Percentiles rank a stretch among this genome's conserved stretches.
Evolutionary conservation across 1,140 invertebrate genomes (phyloP).

Genomic region (Listronotus bonariensis): DNA sequence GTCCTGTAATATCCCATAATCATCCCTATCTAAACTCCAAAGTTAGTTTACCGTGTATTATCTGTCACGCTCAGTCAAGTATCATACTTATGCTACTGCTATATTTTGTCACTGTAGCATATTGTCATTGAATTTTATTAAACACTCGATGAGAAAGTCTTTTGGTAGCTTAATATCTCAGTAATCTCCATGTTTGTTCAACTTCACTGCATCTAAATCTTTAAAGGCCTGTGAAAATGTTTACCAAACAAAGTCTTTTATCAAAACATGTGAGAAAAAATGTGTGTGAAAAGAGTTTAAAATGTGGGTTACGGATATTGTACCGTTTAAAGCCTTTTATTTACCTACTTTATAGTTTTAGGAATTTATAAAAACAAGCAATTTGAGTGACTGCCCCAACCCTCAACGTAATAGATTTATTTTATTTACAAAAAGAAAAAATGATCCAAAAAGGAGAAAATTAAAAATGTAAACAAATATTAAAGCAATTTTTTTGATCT

Average conservation of each 20-base stretch:
- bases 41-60: constrained; percentile 23
- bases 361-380: too few relatives aligned
- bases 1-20: background rate
- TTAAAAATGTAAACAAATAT: too few relatives aligned
- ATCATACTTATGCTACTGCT: constrained; percentile 1
- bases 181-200: constrained; percentile 21
- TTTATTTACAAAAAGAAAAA: too few relatives aligned
- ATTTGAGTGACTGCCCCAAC: too few relatives aligned
- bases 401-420: too few relatives aligned
- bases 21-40: constrained; percentile 1
- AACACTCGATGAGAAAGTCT: constrained; percentile 12
- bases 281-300: constrained; percentile 15
- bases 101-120: constrained; percentile 13
- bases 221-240: constrained; percentile 28
- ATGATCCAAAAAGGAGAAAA: too few relatives aligned
- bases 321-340: too few relatives aligned
- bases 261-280: constrained; percentile 14
- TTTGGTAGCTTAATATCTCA: constrained; percentile 4
- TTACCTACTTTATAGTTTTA: too few relatives aligned
- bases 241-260: constrained; percentile 22
- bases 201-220: constrained; percentile 11
- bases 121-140: constrained; percentile 16
- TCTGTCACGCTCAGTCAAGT: constrained; percentile 28
- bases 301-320: constrained; percentile 13
- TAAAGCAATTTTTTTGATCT: too few relatives aligned